Percentiles rank a stretch among this genome's conserved stretches.
Conservation (phyloP, 2,797 vertebrate genomes). For the Phylloscopus collybita region DNA sequence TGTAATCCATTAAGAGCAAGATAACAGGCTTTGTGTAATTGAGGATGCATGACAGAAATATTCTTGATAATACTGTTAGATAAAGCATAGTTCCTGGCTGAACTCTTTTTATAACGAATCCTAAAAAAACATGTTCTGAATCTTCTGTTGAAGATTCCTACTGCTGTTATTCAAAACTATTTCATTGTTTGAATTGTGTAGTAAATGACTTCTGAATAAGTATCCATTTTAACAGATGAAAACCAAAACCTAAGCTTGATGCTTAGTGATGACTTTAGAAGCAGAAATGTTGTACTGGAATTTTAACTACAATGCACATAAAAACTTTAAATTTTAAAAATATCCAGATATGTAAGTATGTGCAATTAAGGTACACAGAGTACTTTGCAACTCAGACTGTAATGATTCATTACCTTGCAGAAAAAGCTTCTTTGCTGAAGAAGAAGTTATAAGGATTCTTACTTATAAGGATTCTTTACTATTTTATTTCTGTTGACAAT, state of each 20-base stretch:
- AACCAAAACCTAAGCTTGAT: background rate
- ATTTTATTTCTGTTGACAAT: background rate
- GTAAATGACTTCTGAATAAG: background rate
- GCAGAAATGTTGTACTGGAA: background rate
- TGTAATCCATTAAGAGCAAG: background rate
- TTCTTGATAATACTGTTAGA: background rate
- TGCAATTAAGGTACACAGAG: background rate
- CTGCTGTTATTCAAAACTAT: background rate
- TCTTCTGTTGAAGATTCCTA: background rate
- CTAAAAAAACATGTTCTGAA: background rate
- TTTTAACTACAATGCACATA: background rate
- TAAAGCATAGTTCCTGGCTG: background rate
- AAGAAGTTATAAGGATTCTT: too few relatives aligned
- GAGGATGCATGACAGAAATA: background rate
- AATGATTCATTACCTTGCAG: background rate
- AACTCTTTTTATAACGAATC: background rate
- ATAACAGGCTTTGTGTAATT: background rate
- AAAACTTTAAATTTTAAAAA: background rate
- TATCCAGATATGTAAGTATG: background rate
- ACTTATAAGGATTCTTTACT: background rate
- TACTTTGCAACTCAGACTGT: background rate
- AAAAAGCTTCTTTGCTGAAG: background rate
- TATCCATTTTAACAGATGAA: background rate
- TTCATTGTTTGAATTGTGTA: background rate
- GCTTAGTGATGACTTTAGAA: background rate